phyloP scores from a whole-genome alignment of 2,888 invertebrate genomes.

The Drosophila nr. medialis region DNA sequence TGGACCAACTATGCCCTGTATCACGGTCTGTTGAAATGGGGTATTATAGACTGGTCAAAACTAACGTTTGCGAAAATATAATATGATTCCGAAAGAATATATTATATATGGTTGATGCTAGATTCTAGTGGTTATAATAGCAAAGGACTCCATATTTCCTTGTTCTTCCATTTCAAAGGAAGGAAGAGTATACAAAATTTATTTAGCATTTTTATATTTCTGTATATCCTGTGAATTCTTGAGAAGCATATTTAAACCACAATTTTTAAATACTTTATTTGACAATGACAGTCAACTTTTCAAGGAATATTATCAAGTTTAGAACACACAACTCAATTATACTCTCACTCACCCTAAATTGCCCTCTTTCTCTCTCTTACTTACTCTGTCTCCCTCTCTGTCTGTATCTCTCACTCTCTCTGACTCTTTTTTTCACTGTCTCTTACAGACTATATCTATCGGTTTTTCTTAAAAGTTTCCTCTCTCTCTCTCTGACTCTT shows the following conservation, averaged over 20 bases:
- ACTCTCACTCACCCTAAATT: background rate
- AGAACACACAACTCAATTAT: rapidly evolving
- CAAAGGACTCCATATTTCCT: background rate
- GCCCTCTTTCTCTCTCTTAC: background rate
- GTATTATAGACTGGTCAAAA: background rate
- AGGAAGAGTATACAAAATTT: background rate
- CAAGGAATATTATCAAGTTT: background rate
- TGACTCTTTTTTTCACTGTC: rapidly evolving
- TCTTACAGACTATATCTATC: no score
- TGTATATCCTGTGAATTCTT: no score
- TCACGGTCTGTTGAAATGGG: background rate
- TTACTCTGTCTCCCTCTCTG: background rate
- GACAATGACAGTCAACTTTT: background rate
- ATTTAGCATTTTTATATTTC: no score
- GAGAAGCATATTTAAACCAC: background rate
- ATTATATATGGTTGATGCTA: background rate
- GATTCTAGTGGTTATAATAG: background rate
- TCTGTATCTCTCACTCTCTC: background rate
- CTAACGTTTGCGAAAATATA: background rate
- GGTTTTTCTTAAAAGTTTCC: rapidly evolving
- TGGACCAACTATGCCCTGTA: conserved; percentile 31
- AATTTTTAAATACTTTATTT: no score
- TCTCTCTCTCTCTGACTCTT: background rate
- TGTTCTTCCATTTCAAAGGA: background rate
- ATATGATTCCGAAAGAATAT: background rate